Conservation (phyloP, 1,140 invertebrate species). For the Globodera rostochiensis region DNA sequence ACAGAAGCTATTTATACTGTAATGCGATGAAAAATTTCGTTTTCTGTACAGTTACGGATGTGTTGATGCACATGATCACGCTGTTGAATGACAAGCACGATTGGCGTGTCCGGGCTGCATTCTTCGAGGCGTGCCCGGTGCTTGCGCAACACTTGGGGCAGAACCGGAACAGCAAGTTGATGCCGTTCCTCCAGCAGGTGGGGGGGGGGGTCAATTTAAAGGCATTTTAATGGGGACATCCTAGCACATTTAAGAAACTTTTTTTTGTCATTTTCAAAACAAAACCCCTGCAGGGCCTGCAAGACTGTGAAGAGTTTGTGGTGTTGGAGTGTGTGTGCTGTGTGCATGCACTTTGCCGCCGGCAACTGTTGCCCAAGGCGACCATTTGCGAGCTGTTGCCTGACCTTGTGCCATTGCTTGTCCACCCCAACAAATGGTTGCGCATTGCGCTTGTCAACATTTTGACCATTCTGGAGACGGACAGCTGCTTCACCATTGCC, state of each 20-base stretch:
- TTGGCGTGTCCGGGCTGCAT: slow-evolving; percentile 47
- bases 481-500: slow-evolving; percentile 35
- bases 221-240: neutral
- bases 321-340: slow-evolving; percentile 39
- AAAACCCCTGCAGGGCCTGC: slow-evolving; percentile 40
- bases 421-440: slow-evolving; percentile 55
- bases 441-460: slow-evolving; percentile 50
- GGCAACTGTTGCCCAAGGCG: slow-evolving; percentile 39
- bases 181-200: slow-evolving; percentile 54
- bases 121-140: slow-evolving; percentile 45
- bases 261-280: slow-evolving; percentile 4
- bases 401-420: slow-evolving; percentile 50
- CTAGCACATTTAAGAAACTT: slow-evolving; percentile 9
- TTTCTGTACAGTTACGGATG: slow-evolving; percentile 31
- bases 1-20: too few species aligned
- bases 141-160: slow-evolving; percentile 41
- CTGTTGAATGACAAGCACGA: slow-evolving; percentile 50
- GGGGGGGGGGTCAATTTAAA: neutral
- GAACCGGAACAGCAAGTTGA: slow-evolving; percentile 41
- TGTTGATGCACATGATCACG: slow-evolving; percentile 56
- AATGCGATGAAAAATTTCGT: neutral
- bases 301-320: slow-evolving; percentile 55
- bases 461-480: slow-evolving; percentile 39
- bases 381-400: slow-evolving; percentile 40
- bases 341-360: slow-evolving; percentile 38